Evolutionary conservation across 1,140 invertebrate genomes (phyloP), one percentile per base, ranked within the genome.

Genomic region (Phocides pigmalion): DNA sequence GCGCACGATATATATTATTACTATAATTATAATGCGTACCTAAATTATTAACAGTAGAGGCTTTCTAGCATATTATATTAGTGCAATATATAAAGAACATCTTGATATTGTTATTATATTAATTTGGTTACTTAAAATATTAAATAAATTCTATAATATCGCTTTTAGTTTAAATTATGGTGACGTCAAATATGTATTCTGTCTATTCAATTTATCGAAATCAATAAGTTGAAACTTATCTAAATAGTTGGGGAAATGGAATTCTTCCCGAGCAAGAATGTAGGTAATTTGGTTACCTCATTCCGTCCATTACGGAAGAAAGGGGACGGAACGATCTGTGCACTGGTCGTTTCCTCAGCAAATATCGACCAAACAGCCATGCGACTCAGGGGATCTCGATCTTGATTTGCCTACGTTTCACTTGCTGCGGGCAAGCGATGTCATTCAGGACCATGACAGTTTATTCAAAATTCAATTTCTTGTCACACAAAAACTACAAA

Each of bases 231-330:
- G n/a, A 39, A 41, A 17, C 19, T 54, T 39, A 54, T 54, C 51
- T 22, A 22, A 54, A 54, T 39, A 39, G 35, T 54, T 22, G 35
- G 6, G 51, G 37, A 39, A 54, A 54, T 39, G 16, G 19, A 54
- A 54, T 39, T 54, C 51, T 39, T 35, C 17, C n/a, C 51, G 35
- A 41, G 11, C 37, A 56, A 25, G 39, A 37, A 25, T 41, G 39
- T 42, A 28, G 20, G 39, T 56, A 56, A 56, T 56, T 42, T 42
- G 53, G 37, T 56, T 56, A 56, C 39, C 53, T 56, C 53, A 56
- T 56, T 56, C 14, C 39, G 35, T 25, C 53, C 22, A 42, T 56
- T 56, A 56, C 53, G 39, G 51, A 42, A 56, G 37, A 56, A 44
- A 56, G 39, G 53, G 53, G 39, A 42, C 53, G 17, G 28, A 56